phyloP scores from a whole-genome alignment of 1,140 invertebrate genomes.

The Drosophila virilis region DNA sequence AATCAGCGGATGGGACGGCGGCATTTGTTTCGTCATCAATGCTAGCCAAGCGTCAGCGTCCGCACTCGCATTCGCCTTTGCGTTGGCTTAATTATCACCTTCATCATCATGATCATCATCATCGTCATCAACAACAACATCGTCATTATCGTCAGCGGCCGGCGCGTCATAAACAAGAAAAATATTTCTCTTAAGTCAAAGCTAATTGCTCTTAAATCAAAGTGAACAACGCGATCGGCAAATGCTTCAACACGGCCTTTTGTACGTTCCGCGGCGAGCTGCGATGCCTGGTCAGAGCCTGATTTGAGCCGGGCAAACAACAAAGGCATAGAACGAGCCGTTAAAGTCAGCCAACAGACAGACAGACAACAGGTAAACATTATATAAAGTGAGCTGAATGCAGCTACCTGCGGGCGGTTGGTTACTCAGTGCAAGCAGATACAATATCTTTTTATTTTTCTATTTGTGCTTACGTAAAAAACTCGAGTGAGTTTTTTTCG shows the following conservation, averaged over 20 bases:
- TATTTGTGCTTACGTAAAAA: constrained; percentile 66
- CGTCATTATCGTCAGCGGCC: constrained; percentile 16
- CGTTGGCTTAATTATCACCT: constrained; percentile 5
- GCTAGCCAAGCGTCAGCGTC: constrained; percentile 17
- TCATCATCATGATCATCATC: neutral
- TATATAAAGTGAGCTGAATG: constrained; percentile 67
- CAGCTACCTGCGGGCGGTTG: constrained; percentile 53
- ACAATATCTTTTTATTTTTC: constrained; percentile 34
- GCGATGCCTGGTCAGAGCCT: neutral
- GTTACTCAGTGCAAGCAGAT: constrained; percentile 43
- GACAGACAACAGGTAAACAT: constrained; percentile 58
- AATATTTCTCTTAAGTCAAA: constrained; percentile 78
- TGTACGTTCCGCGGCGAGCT: constrained; percentile 23
- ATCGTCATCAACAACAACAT: constrained; percentile 7
- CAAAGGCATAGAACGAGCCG: constrained; percentile 32
- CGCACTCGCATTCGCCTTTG: neutral
- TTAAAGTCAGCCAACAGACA: constrained; percentile 20
- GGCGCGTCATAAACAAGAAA: constrained; percentile 64
- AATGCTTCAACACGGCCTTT: constrained; percentile 16
- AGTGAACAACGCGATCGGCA: constrained; percentile 60
- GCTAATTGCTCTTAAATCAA: constrained; percentile 80
- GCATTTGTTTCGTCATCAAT: constrained; percentile 41
- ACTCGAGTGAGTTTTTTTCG: constrained; percentile 20
- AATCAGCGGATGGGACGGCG: constrained; percentile 16
- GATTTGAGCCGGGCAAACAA: constrained; percentile 24